These are phyloP conservation scores for Caenorhabditis brenneri DNA, from an alignment of 1,140 invertebrate species.

Conservation along the genomic window DNA sequence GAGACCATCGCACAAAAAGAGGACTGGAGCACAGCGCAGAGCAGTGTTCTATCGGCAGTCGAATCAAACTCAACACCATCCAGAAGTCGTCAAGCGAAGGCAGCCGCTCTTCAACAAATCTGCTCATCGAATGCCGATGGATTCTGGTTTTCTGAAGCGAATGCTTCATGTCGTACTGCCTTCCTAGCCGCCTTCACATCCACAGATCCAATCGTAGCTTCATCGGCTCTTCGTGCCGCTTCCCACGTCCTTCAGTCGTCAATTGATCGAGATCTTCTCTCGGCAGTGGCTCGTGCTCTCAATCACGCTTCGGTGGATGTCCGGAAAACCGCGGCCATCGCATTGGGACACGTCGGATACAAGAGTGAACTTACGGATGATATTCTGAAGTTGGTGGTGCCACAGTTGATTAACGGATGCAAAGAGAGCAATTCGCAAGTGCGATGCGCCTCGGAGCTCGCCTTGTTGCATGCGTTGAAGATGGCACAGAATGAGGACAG, in stretches of 20 bases:
- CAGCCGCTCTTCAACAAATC: constrained; percentile 38
- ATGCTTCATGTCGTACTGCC: background rate
- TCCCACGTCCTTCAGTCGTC: background rate
- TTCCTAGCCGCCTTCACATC: constrained; percentile 12
- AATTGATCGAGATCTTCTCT: background rate
- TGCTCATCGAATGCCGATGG: background rate
- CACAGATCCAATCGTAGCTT: background rate
- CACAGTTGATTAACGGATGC: constrained; percentile 46
- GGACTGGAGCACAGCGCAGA: background rate
- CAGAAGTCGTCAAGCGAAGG: constrained; percentile 31
- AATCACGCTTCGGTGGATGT: constrained; percentile 44
- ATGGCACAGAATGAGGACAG: background rate
- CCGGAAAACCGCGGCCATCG: constrained; percentile 18
- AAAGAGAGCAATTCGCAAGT: constrained; percentile 48
- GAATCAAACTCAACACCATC: background rate
- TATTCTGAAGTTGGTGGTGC: constrained; percentile 41
- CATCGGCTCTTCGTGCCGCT: background rate
- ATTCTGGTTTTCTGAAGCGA: background rate
- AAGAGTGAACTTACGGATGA: background rate
- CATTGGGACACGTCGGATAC: background rate
- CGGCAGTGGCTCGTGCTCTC: background rate
- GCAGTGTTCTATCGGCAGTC: background rate
- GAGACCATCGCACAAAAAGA: constrained; percentile 8
- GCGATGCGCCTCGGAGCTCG: constrained; percentile 10
- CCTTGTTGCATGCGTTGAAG: constrained; percentile 27